Evolutionary conservation across 2,113 vertebrate genomes (phyloP).

Genomic region (Scomber scombrus): DNA sequence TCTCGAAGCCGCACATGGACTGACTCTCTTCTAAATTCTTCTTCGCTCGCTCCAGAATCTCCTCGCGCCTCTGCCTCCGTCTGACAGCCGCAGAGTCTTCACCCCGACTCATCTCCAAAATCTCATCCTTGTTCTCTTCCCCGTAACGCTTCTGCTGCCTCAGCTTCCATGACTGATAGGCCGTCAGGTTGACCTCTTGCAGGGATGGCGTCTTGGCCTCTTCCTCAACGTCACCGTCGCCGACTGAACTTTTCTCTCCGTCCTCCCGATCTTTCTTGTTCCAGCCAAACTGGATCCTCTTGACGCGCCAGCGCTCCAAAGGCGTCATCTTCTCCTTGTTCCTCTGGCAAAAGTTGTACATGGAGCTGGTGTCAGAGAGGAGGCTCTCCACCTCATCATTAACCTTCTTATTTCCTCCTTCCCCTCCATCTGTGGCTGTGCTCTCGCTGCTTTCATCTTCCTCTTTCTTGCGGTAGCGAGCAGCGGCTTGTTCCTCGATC

Average conservation of each 20-base stretch:
- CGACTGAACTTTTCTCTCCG: conserved; percentile 63
- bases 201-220: conserved; percentile 61
- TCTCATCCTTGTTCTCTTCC: conserved; percentile 88
- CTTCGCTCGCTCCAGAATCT: conserved; percentile 91
- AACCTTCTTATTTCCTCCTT: conserved; percentile 73
- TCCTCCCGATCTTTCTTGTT: conserved; percentile 88
- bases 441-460: conserved; percentile 46
- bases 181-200: conserved; percentile 89
- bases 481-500: conserved; percentile 90
- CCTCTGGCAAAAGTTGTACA: conserved; percentile 94
- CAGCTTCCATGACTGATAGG: conserved; percentile 96
- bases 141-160: conserved; percentile 91
- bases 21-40: conserved; percentile 94
- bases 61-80: conserved; percentile 90
- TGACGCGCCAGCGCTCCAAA: conserved; percentile 94
- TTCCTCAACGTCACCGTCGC: conserved; percentile 71
- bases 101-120: conserved; percentile 88
- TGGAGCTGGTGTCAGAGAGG: conserved; percentile 90
- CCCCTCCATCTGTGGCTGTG: neutral
- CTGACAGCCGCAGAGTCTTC: conserved; percentile 87
- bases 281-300: conserved; percentile 97
- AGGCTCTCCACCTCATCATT: conserved; percentile 89
- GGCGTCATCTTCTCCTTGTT: conserved; percentile 93
- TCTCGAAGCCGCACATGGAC: conserved; percentile 91
- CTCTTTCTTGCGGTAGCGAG: conserved; percentile 78